Evolutionary conservation across 2,113 vertebrate genomes (phyloP), one percentile per base, ranked within the genome.

Genomic region (Corynorhinus townsendii): DNA sequence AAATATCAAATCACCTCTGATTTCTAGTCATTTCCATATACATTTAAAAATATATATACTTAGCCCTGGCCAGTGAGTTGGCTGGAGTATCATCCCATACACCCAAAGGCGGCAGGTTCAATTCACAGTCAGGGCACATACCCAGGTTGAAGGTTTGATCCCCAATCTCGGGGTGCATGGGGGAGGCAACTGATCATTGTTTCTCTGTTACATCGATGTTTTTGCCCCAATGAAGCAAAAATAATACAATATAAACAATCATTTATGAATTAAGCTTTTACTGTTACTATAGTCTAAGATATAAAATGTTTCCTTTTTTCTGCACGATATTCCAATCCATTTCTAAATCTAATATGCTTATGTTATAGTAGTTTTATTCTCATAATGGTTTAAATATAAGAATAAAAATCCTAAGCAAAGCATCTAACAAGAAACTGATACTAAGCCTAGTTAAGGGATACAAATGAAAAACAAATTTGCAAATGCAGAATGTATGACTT

Each of bases 241-340:
- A n/a, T n/a, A n/a, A n/a, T n/a, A 64, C 1, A 77, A 5, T n/a
- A 80, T 56, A 10, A 91, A 24, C 11, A 91, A 30, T 47, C 89
- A 90, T 87, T 81, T 89, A 75, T 86, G 28, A 80, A 85, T 81
- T 94, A 93, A 88, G 20, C 2, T 62, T 12, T 91, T 45, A 88
- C 7, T 84, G 5, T 59, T 38, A 69, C 1, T 1, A 11, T 15
- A 73, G 62, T 22, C 4, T 64, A 17, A 86, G 8, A 75, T 40
- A 40, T 47, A 93, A 93, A 19, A 72, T 54, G 16, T 56, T 82
- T 75, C 71, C 16, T 76, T 91, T 62, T 79, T 82, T 40, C 71
- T 83, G 24, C 7, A 80, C 0, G 0, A 80, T 64, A 69, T 16
- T 94, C 11, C 26, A 72, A 62, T 1, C 24, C 11, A 91, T 35